These are phyloP conservation scores for Tympanuchus pallidicinctus DNA, from an alignment of 2,113 vertebrate species.

Conservation along the genomic window DNA sequence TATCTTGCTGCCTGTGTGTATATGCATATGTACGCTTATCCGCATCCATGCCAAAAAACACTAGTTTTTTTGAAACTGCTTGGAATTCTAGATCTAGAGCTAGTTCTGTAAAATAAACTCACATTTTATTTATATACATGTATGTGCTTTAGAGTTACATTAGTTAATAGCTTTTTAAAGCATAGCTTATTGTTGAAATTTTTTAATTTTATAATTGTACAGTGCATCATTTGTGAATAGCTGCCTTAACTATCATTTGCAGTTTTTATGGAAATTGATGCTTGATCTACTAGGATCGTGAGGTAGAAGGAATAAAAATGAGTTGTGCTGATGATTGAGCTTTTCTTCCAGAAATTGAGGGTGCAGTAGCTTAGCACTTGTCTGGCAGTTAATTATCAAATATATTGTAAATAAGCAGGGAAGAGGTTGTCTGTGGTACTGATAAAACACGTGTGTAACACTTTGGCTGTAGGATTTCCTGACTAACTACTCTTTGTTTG, in stretches of 20 bases:
- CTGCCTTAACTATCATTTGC: neutral
- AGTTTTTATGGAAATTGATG: neutral
- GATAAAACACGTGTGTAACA: neutral
- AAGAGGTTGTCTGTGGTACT: neutral
- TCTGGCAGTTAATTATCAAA: neutral
- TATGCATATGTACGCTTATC: neutral
- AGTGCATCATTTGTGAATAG: neutral
- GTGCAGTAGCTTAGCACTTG: neutral
- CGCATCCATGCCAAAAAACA: fast-evolving
- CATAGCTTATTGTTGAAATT: neutral
- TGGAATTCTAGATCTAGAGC: neutral
- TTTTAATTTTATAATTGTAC: neutral
- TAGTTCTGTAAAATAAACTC: neutral
- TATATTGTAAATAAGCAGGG: neutral
- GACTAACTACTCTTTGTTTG: neutral
- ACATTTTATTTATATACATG: neutral
- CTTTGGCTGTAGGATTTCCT: fast-evolving
- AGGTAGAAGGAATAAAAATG: neutral
- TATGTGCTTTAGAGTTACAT: neutral
- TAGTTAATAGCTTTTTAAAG: neutral
- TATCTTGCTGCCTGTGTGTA: neutral
- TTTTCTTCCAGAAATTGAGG: neutral
- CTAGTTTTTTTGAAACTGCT: neutral
- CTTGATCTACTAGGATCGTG: fast-evolving
- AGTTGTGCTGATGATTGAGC: neutral